Percentiles rank a stretch among this genome's conserved stretches.
These are phyloP conservation scores for Eilema griseolum DNA, from an alignment of 2,888 invertebrate species.

Conservation along the genomic window DNA sequence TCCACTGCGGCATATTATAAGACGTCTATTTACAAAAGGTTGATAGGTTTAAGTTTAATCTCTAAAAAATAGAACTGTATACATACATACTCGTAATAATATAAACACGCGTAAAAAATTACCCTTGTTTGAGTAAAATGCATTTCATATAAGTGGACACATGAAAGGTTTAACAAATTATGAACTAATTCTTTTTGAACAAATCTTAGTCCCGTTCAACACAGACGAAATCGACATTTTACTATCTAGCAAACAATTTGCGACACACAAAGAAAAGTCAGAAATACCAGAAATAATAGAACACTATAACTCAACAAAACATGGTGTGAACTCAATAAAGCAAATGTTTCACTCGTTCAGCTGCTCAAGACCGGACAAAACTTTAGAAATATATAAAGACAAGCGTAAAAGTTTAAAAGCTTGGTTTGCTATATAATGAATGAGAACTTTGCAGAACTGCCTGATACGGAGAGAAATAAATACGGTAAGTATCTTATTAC, in stretches of 20 bases:
- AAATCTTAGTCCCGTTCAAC: no score
- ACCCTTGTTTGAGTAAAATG: no score
- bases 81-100: no score
- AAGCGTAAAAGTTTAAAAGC: slow-evolving; percentile 21
- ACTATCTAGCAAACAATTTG: slow-evolving; percentile 14
- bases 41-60: no score
- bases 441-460: slow-evolving; percentile 20
- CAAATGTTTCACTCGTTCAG: background rate
- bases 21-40: no score
- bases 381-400: slow-evolving; percentile 22
- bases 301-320: slow-evolving; percentile 9
- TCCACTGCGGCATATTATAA: no score
- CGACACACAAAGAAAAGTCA: background rate
- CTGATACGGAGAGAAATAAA: slow-evolving; percentile 16
- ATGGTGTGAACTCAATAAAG: background rate
- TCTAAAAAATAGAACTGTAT: no score
- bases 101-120: no score
- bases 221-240: background rate
- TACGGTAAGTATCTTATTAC: slow-evolving; percentile 21
- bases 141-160: no score
- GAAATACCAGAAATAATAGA: slow-evolving; percentile 9
- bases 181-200: no score
- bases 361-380: slow-evolving; percentile 21
- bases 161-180: no score
- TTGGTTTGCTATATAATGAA: slow-evolving; percentile 15